Conservation (phyloP, 1,140 invertebrate genomes). For the Oryctes rhinoceros region DNA sequence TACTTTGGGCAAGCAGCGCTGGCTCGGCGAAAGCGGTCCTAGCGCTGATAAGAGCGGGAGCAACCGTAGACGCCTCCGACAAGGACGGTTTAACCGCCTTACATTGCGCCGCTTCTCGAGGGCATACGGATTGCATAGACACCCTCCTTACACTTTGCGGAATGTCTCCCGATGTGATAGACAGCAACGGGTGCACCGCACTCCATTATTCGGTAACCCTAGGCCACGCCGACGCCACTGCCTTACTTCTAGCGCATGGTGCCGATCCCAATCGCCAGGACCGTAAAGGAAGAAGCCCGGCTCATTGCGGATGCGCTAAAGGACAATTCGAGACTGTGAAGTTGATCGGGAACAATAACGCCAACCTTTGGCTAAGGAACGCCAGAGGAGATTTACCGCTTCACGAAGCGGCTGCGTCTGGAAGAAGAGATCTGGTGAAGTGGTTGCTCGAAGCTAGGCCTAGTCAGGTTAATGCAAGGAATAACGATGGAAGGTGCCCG, state of each 20-base stretch:
- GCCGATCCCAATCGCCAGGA: slow-evolving; percentile 93
- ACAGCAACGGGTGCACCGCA: slow-evolving; percentile 93
- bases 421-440: slow-evolving; percentile 83
- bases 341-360: slow-evolving; percentile 79
- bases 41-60: slow-evolving; percentile 85
- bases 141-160: slow-evolving; percentile 89
- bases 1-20: slow-evolving; percentile 96
- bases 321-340: slow-evolving; percentile 89
- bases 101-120: slow-evolving; percentile 95
- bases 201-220: slow-evolving; percentile 96
- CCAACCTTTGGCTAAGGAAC: slow-evolving; percentile 92
- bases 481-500: slow-evolving; percentile 91
- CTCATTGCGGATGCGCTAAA: slow-evolving; percentile 92
- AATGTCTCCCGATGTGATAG: slow-evolving; percentile 83
- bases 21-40: slow-evolving; percentile 92
- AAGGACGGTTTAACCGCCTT: slow-evolving; percentile 87
- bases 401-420: slow-evolving; percentile 94
- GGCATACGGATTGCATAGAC: slow-evolving; percentile 92
- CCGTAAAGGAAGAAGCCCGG: slow-evolving; percentile 84
- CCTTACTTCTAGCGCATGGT: slow-evolving; percentile 85
- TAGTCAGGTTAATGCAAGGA: slow-evolving; percentile 86
- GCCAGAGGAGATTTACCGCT: slow-evolving; percentile 89
- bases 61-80: slow-evolving; percentile 79
- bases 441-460: slow-evolving; percentile 87
- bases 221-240: slow-evolving; percentile 91